phyloP scores from a whole-genome alignment of 1,140 invertebrate species.

The Branchinecta lindahli region DNA sequence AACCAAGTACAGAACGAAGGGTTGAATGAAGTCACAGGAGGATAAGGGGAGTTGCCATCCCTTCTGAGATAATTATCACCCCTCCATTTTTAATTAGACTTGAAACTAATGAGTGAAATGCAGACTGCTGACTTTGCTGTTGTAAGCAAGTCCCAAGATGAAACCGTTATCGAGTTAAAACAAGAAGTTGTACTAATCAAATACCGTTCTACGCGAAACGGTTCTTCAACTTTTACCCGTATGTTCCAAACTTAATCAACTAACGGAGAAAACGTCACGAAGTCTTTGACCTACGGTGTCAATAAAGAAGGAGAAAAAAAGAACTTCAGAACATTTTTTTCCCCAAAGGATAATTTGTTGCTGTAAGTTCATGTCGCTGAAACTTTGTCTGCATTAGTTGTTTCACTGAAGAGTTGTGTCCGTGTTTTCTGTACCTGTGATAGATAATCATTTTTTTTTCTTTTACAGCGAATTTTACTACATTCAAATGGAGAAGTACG shows the following conservation, averaged over 20 bases:
- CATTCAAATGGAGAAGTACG: constrained; percentile 99
- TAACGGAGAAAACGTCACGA: background rate
- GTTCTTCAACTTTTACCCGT: constrained; percentile 11
- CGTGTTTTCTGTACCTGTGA: no score
- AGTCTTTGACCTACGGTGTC: background rate
- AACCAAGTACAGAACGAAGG: no score
- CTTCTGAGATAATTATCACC: constrained; percentile 11
- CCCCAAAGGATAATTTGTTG: no score
- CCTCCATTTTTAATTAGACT: constrained; percentile 1
- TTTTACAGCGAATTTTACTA: constrained; percentile 97
- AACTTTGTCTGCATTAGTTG: no score
- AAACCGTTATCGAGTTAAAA: background rate
- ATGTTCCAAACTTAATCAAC: constrained; percentile 17
- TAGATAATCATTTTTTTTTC: constrained; percentile 21
- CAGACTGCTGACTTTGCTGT: constrained; percentile 9
- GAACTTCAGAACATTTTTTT: no score
- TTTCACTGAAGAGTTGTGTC: no score
- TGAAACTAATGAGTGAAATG: constrained; percentile 3
- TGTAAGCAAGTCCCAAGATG: constrained; percentile 6
- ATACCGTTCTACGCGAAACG: background rate
- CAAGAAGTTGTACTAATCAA: background rate
- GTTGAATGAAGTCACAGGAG: no score
- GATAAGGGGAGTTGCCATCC: background rate
- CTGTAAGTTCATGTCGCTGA: no score
- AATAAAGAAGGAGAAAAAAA: no score